Base-by-base conservation (phyloP, 2,888 invertebrate genomes). In the Diaperis boleti region DNA sequence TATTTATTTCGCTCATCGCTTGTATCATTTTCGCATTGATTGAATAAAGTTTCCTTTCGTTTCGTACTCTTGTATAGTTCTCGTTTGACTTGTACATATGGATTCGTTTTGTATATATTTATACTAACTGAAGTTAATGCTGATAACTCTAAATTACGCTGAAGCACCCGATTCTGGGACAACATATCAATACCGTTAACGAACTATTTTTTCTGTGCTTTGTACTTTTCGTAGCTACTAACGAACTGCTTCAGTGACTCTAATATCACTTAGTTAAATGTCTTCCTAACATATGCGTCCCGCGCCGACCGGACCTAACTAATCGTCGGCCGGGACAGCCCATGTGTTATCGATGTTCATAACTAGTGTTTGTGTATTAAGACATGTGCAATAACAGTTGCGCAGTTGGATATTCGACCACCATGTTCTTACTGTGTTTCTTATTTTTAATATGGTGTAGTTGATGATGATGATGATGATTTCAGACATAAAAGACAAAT, bases 401-500 rank as follows among this genome's bases (percentile, higher is more conserved):
- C 56, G 59, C 42, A 55, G 33, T 59, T 52, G 22, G 29, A 20
- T 39, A n/a, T 52, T 49, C 49, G 33, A 62, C 39, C 62, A 52
- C 56, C 50, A 52, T 52, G 52, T 62, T 62, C 37, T 62, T 63
- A 55, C 41, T 52, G 42, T 61, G 39, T 64, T 33, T 49, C 18
- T 50, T 47, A 41, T 56, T 47, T 47, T 49, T 45, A 64, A 64
- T 50, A 60, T 60, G 56, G 60, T 64, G 64, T 60, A 52, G 62
- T 62, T 52, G 55, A 62, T 50, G 49, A 59, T 49, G 47, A 60
- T 49, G 62, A 62, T 52, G 55, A 62, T 50, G 49, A 59, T 49
- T 59, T 62, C 52, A 59, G 47, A 66, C 61, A 70, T 74, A 80
- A 80, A 80, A 81, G 80, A 81, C 80, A 80, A 76, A 77, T 79